These are phyloP conservation scores for Bubo blakistoni DNA, from an alignment of 2,113 vertebrate genomes.

Conservation along the genomic window DNA sequence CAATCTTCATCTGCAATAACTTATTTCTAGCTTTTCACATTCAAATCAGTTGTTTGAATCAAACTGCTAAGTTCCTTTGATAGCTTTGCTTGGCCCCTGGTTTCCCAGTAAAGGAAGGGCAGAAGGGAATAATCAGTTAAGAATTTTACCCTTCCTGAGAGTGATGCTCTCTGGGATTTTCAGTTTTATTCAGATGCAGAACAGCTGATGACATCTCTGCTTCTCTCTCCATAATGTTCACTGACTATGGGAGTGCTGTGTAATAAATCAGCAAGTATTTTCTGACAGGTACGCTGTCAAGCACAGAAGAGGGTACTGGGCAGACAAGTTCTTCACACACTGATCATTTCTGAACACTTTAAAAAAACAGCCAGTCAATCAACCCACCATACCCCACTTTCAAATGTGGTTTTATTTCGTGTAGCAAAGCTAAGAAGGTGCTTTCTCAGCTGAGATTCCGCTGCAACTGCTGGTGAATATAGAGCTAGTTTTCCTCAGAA, in stretches of 20 bases:
- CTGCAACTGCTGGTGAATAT: conserved; percentile 33
- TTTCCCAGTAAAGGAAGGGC: not conserved
- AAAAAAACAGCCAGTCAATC: not conserved
- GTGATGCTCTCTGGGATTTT: not conserved
- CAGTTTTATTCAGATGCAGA: not conserved
- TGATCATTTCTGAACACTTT: not conserved
- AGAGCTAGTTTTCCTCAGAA: not conserved
- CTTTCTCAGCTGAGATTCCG: not conserved
- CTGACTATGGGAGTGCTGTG: not conserved
- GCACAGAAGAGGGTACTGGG: not conserved
- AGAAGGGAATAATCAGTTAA: not conserved
- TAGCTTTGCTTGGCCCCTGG: not conserved
- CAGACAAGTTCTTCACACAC: not conserved
- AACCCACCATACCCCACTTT: not conserved
- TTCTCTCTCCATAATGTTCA: not conserved
- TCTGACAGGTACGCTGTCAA: not conserved
- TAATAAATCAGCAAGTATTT: conserved; percentile 9
- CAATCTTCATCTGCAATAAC: not conserved
- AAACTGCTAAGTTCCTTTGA: not conserved
- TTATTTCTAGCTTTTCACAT: not conserved
- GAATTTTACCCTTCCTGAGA: not conserved
- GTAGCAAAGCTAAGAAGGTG: not conserved
- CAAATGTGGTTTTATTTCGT: not conserved
- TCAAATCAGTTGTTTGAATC: not conserved
- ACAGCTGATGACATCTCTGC: not conserved